Evolutionary conservation across 2,113 vertebrate species (phyloP), one percentile per base, ranked within the genome.

Genomic region (Greenwoodochromis staneri): DNA sequence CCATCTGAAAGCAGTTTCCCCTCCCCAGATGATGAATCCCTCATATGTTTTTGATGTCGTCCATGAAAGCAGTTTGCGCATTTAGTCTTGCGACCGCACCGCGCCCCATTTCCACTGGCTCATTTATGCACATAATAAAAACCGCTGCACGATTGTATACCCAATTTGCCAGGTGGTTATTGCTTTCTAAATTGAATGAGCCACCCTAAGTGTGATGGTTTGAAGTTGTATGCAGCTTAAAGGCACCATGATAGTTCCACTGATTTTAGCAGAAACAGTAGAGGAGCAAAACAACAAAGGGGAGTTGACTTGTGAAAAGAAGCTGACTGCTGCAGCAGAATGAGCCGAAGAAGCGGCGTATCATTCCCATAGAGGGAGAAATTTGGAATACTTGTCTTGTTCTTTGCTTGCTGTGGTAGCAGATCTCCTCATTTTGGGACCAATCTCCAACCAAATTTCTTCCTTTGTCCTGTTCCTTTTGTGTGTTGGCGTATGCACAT

Each of bases 161-260:
- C 91, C 94, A 95, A 94, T 95, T 95, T 95, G 93, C 93, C 93
- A 95, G 93, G 93, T 95, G 92, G 91, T 95, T 95, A 95, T 94
- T 95, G 94, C 93, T 89, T 94, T 92, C 91, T 83, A 94, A 95
- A 95, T 95, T 95, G 95, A 96, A 95, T 95, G 93, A 95, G 92
- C 90, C 88, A 82, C 86, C 87, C 86, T 93, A 95, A 95, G 95
- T 95, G 94, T 93, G 92, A 93, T 94, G 94, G 92, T 86, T 90
- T 34, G 84, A 90, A 92, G 91, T 92, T 91, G 84, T 86, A 61
- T 38, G 86, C 87, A 80, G 92, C 93, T 95, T 93, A 93, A 92
- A 94, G 90, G 89, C 86, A 84, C 88, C 85, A 13, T 88, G 88
- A 93, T 93, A 84, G 93, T 91, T 84, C 76, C 85, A 51, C 54